Evolutionary conservation across 2,888 invertebrate genomes (phyloP).

Genomic region (Psococerastis gibbosa): DNA sequence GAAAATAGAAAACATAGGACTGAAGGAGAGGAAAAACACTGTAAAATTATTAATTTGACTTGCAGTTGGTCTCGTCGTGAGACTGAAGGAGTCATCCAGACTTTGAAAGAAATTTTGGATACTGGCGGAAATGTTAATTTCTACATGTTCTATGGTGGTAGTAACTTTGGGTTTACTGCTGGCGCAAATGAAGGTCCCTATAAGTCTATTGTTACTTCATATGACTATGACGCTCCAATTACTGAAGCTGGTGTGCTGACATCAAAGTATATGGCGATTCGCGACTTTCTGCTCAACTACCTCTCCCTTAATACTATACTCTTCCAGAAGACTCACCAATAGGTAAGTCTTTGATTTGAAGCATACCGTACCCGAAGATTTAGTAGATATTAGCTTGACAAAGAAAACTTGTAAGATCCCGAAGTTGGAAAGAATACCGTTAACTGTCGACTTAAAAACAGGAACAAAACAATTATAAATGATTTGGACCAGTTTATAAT

Average conservation of each 20-base stretch:
- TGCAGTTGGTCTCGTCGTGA: background rate
- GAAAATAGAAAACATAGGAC: no score
- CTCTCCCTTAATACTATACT: conserved; percentile 2
- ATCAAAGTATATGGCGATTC: conserved; percentile 53
- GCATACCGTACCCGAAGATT: no score
- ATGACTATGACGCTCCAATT: conserved; percentile 84
- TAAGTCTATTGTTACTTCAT: conserved; percentile 57
- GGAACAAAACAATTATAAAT: no score
- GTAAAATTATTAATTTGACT: no score
- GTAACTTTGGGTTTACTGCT: conserved; percentile 54
- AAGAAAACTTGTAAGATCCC: no score
- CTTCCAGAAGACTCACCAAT: no score
- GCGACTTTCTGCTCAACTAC: conserved; percentile 32
- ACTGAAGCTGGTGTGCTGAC: conserved; percentile 79
- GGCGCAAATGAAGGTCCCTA: conserved; percentile 26
- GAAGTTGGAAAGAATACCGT: no score
- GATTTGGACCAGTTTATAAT: no score
- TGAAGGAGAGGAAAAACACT: no score
- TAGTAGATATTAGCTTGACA: no score
- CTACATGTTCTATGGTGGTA: conserved; percentile 86
- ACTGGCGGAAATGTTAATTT: conserved; percentile 50
- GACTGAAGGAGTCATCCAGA: conserved; percentile 31
- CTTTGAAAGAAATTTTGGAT: conserved; percentile 36
- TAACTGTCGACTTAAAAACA: no score
- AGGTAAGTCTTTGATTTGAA: no score